Evolutionary conservation across 2,888 invertebrate species (phyloP).

Genomic region (Leptopilina syphax): DNA sequence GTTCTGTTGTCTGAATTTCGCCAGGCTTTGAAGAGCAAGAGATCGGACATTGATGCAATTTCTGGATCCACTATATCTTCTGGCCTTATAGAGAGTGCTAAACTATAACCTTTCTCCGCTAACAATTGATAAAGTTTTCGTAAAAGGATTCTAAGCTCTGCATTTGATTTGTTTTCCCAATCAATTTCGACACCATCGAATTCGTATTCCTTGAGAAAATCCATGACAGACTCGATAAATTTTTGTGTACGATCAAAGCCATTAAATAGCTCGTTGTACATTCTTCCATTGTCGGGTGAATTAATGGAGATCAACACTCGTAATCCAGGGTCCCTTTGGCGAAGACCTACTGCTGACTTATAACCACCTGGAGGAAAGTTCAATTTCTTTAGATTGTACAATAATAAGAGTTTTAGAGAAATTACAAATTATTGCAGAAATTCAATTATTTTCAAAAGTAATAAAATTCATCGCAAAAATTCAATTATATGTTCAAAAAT

Average conservation of each 20-base stretch:
- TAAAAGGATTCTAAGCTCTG: conserved; percentile 80
- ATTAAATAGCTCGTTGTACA: conserved; percentile 81
- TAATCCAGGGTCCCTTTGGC: conserved; percentile 82
- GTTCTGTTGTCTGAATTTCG: conserved; percentile 63
- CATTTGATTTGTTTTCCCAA: conserved; percentile 77
- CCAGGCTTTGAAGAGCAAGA: conserved; percentile 84
- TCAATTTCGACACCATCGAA: conserved; percentile 91
- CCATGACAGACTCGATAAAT: conserved; percentile 82
- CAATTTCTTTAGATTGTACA: no score
- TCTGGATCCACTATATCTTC: conserved; percentile 83
- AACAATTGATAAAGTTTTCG: conserved; percentile 81
- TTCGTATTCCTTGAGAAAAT: conserved; percentile 82
- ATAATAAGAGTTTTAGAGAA: no score
- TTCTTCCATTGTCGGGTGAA: conserved; percentile 79
- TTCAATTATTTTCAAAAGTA: no score
- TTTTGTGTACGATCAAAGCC: conserved; percentile 76
- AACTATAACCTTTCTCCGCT: conserved; percentile 78
- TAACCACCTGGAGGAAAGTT: conserved; percentile 81
- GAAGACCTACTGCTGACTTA: conserved; percentile 83
- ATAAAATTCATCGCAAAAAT: no score
- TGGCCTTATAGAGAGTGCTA: conserved; percentile 80
- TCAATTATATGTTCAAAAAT: no score
- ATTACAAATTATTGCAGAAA: no score
- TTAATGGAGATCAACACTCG: conserved; percentile 85
- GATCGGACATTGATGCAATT: conserved; percentile 82